Percentiles rank a stretch among this genome's conserved stretches.
phyloP scores from a whole-genome alignment of 2,113 vertebrate genomes.

The Scortum barcoo region DNA sequence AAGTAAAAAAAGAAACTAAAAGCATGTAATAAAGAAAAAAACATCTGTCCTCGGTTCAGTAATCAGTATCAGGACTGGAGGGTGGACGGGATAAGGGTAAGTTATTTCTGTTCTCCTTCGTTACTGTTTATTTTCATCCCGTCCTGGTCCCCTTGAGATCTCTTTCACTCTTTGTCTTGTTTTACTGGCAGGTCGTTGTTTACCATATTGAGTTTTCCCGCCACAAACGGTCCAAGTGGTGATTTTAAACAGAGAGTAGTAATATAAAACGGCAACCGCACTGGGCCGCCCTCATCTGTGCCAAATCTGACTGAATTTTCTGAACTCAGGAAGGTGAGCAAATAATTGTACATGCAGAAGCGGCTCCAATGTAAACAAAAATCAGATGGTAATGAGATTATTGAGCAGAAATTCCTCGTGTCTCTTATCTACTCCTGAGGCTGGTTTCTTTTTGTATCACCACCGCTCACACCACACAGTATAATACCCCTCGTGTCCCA shows the following conservation, averaged over 20 bases:
- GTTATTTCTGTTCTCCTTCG: neutral
- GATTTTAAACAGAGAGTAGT: neutral
- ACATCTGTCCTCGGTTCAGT: neutral
- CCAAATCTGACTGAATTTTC: neutral
- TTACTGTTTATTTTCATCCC: conserved; percentile 1
- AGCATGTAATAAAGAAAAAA: neutral
- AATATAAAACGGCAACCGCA: neutral
- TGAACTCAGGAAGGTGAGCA: neutral
- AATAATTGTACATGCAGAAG: neutral
- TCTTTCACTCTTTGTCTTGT: neutral
- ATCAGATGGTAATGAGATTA: neutral
- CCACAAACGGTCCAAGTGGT: neutral
- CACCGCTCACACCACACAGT: neutral
- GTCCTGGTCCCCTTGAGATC: neutral
- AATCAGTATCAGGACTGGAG: neutral
- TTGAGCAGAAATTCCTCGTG: neutral
- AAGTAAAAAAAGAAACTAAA: neutral
- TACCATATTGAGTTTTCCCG: neutral
- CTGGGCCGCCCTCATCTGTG: neutral
- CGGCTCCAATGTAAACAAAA: conserved; percentile 1
- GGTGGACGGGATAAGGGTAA: neutral
- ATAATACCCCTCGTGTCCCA: conserved; percentile 5
- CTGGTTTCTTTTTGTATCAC: conserved; percentile 7
- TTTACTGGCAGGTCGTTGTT: neutral
- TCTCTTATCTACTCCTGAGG: neutral